phyloP scores from a whole-genome alignment of 2,113 vertebrate species.

The Poicephalus meyeri region DNA sequence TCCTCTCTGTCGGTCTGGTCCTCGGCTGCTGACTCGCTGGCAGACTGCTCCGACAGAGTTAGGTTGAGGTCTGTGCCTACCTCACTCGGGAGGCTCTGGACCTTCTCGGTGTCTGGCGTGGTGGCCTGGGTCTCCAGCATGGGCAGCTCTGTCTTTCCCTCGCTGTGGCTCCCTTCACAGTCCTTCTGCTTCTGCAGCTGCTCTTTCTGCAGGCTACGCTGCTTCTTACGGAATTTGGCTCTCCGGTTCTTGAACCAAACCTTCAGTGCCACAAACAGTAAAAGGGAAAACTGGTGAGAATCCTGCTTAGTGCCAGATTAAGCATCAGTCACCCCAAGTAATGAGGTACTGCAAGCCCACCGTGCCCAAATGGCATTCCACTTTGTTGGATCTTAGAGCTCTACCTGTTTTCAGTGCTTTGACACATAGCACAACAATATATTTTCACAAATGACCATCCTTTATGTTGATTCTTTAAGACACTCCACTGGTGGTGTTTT shows the following conservation, averaged over 20 bases:
- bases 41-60: conserved; percentile 92
- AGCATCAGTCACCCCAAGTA: neutral
- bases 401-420: neutral
- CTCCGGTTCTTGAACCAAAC: conserved; percentile 99
- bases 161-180: conserved; percentile 74
- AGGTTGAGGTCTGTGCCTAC: conserved; percentile 87
- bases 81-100: conserved; percentile 75
- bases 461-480: neutral
- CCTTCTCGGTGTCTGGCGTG: conserved; percentile 76
- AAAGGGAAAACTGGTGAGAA: neutral
- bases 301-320: neutral
- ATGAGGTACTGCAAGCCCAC: neutral
- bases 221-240: conserved; percentile 99
- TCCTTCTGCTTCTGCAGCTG: conserved; percentile 98
- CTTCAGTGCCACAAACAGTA: conserved; percentile 65
- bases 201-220: conserved; percentile 97
- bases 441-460: neutral
- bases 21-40: conserved; percentile 89
- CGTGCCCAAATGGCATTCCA: neutral
- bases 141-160: conserved; percentile 73
- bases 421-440: neutral
- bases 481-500: neutral
- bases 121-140: conserved; percentile 74
- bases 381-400: neutral
- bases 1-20: conserved; percentile 90